Percentiles rank a stretch among this genome's conserved stretches.
Evolutionary conservation across 2,113 vertebrate genomes (phyloP).

Genomic region (Hirundichthys speculiger): DNA sequence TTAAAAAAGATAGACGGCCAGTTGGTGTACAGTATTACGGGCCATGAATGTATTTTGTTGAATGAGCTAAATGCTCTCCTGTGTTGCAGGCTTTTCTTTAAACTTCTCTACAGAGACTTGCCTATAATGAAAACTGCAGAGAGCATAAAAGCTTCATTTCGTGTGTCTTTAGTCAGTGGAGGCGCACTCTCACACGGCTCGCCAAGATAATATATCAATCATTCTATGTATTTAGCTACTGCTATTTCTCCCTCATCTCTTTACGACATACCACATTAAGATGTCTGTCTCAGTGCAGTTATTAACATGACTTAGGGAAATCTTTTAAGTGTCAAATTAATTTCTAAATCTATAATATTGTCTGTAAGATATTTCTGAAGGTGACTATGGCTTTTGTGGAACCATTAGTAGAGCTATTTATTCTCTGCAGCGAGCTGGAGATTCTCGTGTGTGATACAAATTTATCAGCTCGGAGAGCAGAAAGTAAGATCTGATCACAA

Average conservation of each 20-base stretch:
- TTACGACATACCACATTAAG: not conserved
- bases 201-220: not conserved
- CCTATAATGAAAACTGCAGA: not conserved
- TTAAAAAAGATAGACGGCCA: not conserved
- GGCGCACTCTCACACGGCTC: not conserved
- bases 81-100: not conserved
- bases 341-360: not conserved
- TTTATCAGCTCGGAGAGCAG: not conserved
- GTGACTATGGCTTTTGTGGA: not conserved
- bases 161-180: conserved; percentile 1
- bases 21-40: not conserved
- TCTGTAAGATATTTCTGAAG: not conserved
- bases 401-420: not conserved
- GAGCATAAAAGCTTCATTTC: conserved; percentile 1
- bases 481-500: not conserved
- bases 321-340: conserved; percentile 7
- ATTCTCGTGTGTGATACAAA: not conserved
- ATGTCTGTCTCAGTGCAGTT: not conserved
- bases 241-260: not conserved
- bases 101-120: not conserved
- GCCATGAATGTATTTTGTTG: not conserved
- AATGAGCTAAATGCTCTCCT: too few relatives aligned
- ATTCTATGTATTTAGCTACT: not conserved
- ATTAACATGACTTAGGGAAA: conserved; percentile 1
- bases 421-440: not conserved